phyloP scores from a whole-genome alignment of 1,140 invertebrate species.

The Medauroidea extradentata region DNA sequence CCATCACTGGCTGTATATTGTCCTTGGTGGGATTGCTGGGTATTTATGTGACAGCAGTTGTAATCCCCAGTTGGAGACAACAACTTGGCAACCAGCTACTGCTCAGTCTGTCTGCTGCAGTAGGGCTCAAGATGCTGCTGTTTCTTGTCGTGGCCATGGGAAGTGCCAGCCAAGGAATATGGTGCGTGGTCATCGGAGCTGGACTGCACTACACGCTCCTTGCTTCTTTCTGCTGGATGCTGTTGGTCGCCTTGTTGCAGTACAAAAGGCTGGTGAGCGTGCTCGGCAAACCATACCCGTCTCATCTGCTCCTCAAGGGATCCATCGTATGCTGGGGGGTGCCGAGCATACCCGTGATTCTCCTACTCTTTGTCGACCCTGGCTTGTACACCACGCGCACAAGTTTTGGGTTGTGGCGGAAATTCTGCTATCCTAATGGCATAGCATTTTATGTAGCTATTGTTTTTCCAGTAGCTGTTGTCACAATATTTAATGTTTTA shows the following conservation, averaged over 20 bases:
- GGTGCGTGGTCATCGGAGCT: background rate
- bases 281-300: background rate
- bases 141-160: constrained; percentile 49
- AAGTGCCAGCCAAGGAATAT: background rate
- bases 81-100: constrained; percentile 57
- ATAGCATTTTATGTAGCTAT: background rate
- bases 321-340: background rate
- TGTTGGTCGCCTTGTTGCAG: constrained; percentile 1
- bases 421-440: background rate
- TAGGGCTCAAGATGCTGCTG: constrained; percentile 51
- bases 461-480: background rate
- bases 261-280: background rate
- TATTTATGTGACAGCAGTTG: constrained; percentile 52
- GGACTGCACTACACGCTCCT: background rate
- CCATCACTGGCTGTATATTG: constrained; percentile 53
- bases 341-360: background rate
- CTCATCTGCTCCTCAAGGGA: background rate
- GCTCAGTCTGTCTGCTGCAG: constrained; percentile 50
- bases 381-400: background rate
- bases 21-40: constrained; percentile 52
- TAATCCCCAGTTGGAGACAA: constrained; percentile 55
- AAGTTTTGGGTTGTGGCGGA: background rate
- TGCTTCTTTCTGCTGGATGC: constrained; percentile 9
- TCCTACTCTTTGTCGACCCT: background rate
- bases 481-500: background rate